Percentiles rank a stretch among this genome's conserved stretches.
phyloP scores from a whole-genome alignment of 2,113 vertebrate genomes.

The Anarrhichthys ocellatus region DNA sequence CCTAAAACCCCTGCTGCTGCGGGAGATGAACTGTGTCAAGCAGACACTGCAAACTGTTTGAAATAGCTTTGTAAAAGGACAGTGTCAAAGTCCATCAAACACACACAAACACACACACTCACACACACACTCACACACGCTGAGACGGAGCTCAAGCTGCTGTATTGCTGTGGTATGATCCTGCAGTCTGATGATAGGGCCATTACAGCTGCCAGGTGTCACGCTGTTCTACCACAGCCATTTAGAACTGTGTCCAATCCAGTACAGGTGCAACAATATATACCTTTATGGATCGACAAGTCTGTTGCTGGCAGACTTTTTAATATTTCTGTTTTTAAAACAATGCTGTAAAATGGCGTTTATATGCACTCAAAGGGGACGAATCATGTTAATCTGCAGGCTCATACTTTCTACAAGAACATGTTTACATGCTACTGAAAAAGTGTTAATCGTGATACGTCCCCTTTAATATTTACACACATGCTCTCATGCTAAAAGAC shows the following conservation, averaged over 20 bases:
- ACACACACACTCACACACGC: constrained; percentile 14
- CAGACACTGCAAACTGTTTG: constrained; percentile 48
- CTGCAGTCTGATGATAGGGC: constrained; percentile 36
- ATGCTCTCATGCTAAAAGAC: not conserved
- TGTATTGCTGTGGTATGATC: constrained; percentile 33
- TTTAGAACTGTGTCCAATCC: not conserved
- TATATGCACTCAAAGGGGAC: not conserved
- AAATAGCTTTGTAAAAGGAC: constrained; percentile 56
- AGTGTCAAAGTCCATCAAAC: constrained; percentile 28
- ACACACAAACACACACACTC: too few species aligned
- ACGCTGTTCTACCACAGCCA: not conserved
- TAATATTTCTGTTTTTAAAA: not conserved
- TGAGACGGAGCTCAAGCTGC: constrained; percentile 24
- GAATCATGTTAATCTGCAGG: not conserved
- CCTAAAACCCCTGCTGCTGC: constrained; percentile 51
- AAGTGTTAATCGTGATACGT: too few species aligned
- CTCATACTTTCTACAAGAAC: not conserved
- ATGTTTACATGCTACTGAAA: not conserved
- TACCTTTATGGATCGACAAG: not conserved
- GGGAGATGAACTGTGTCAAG: constrained; percentile 65
- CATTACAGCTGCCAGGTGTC: constrained; percentile 24
- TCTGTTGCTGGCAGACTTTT: not conserved
- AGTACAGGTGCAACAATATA: not conserved
- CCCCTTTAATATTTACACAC: too few species aligned
- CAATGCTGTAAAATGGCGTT: not conserved